Evolutionary conservation across 1,140 invertebrate genomes (phyloP).

Genomic region (Euwallacea similis): DNA sequence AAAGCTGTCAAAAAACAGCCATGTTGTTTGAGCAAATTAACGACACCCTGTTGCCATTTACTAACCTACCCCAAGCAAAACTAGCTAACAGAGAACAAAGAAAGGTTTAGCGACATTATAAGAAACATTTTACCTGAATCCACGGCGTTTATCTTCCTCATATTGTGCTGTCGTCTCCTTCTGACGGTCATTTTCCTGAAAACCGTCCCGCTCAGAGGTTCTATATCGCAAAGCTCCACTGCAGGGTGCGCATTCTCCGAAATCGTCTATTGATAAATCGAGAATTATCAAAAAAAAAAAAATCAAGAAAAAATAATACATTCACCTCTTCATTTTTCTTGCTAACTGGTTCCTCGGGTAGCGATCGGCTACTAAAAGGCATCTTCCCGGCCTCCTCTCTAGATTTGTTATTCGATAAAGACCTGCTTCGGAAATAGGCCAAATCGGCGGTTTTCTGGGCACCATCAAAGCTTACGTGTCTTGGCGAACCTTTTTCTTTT

Average conservation of each 20-base stretch:
- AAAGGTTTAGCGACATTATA: no score
- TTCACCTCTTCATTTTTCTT: constrained; percentile 20
- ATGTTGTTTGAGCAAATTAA: no score
- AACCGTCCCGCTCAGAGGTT: constrained; percentile 54
- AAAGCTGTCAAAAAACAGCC: no score
- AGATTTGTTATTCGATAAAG: constrained; percentile 25
- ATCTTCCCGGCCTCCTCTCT: constrained; percentile 11
- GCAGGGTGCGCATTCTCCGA: background rate
- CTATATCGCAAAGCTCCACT: constrained; percentile 53
- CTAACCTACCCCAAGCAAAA: no score
- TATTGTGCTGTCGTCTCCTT: constrained; percentile 50
- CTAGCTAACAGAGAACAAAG: no score
- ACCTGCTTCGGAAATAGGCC: constrained; percentile 25
- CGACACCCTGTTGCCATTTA: no score
- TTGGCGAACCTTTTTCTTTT: constrained; percentile 7
- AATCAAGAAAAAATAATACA: background rate
- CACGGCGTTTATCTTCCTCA: constrained; percentile 49
- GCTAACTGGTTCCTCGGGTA: constrained; percentile 26
- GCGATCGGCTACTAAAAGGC: constrained; percentile 26
- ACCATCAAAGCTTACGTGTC: constrained; percentile 31
- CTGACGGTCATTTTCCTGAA: constrained; percentile 58
- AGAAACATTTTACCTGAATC: no score
- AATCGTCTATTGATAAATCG: no score
- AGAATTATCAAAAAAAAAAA: no score
- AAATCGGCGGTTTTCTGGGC: constrained; percentile 16